Conservation (phyloP, 2,113 vertebrate genomes). For the Catharus minimus region DNA sequence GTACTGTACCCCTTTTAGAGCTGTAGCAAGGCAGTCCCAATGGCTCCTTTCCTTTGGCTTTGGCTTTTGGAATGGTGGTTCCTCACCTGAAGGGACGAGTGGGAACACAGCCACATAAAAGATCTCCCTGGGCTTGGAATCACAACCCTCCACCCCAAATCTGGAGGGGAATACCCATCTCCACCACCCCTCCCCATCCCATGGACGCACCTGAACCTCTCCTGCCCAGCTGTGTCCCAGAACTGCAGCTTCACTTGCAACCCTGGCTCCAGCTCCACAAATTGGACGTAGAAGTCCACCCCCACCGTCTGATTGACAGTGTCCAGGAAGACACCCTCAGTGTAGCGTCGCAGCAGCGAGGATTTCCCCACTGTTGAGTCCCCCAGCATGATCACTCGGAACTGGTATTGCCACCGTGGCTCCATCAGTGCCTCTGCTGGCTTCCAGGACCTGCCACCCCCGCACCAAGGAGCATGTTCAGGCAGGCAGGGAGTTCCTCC, state of each 20-base stretch:
- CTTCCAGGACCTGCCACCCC: not conserved
- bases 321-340: slow-evolving; percentile 80
- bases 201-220: slow-evolving; percentile 81
- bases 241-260: slow-evolving; percentile 86
- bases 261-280: slow-evolving; percentile 81
- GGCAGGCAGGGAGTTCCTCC: slow-evolving; percentile 24
- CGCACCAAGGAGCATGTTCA: not conserved
- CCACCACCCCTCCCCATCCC: not conserved
- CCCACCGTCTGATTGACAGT: slow-evolving; percentile 81
- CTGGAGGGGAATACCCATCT: not conserved
- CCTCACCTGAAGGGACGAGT: not conserved
- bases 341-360: slow-evolving; percentile 82
- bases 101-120: too few relatives aligned
- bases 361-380: slow-evolving; percentile 88
- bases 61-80: not conserved
- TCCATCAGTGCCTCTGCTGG: slow-evolving; percentile 62
- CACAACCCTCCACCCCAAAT: not conserved
- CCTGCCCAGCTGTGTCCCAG: slow-evolving; percentile 90
- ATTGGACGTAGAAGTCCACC: slow-evolving; percentile 86
- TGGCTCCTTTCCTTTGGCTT: not conserved
- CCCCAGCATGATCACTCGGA: slow-evolving; percentile 87
- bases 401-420: slow-evolving; percentile 85
- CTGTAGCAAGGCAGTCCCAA: not conserved
- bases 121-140: rapidly evolving
- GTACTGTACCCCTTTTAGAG: rapidly evolving